phyloP scores from a whole-genome alignment of 2,797 vertebrate species.

The Fundulus diaphanus region DNA sequence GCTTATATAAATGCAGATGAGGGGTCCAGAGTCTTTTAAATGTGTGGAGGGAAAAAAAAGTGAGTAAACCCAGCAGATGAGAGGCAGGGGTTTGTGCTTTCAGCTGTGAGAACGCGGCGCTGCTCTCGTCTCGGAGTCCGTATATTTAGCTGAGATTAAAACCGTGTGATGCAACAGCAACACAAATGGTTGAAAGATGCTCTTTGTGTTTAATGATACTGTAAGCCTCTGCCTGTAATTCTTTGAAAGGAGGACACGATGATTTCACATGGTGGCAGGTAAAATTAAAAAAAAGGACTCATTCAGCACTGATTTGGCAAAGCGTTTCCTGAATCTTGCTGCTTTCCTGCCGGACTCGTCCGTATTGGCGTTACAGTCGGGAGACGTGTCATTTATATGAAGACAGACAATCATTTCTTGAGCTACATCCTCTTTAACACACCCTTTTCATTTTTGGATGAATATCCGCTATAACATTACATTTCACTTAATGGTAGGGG shows the following conservation, averaged over 20 bases:
- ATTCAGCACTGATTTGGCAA: constrained; percentile 24
- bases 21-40: constrained; percentile 63
- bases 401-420: constrained; percentile 35
- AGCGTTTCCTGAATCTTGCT: constrained; percentile 14
- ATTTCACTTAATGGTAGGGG: constrained; percentile 59
- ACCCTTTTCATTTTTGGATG: constrained; percentile 47
- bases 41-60: constrained; percentile 59
- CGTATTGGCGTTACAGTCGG: constrained; percentile 13
- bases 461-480: constrained; percentile 56
- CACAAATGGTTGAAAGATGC: constrained; percentile 66
- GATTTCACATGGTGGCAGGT: constrained; percentile 34
- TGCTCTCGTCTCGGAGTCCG: constrained; percentile 58
- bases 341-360: constrained; percentile 5
- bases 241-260: constrained; percentile 35
- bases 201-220: constrained; percentile 49
- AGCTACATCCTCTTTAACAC: constrained; percentile 32
- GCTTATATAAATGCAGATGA: constrained; percentile 77
- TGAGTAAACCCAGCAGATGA: constrained; percentile 63
- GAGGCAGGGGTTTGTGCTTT: constrained; percentile 61
- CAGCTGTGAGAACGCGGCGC: constrained; percentile 59
- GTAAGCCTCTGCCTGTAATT: constrained; percentile 35
- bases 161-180: constrained; percentile 68
- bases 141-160: constrained; percentile 77
- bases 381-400: constrained; percentile 26
- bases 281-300: constrained; percentile 53